Conservation (phyloP, 2,888 invertebrate genomes). For the Druceiella hillmani region DNA sequence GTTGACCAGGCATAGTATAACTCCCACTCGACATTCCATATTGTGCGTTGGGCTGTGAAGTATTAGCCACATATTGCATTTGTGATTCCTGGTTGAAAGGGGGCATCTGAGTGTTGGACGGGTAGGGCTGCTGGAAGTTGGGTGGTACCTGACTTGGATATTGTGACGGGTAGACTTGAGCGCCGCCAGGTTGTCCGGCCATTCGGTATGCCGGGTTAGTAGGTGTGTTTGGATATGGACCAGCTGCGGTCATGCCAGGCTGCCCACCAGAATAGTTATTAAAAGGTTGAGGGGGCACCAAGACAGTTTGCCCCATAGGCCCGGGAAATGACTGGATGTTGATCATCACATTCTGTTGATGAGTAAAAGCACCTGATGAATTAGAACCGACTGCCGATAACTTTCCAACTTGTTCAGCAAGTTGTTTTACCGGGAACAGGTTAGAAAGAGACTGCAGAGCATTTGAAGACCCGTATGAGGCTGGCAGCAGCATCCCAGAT, state of each 20-base stretch:
- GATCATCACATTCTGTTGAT: constrained; percentile 60
- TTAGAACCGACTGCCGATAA: constrained; percentile 34
- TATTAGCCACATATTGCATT: constrained; percentile 12
- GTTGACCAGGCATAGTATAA: not conserved
- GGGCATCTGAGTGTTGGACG: constrained; percentile 27
- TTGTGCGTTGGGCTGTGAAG: constrained; percentile 20
- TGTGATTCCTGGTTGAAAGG: constrained; percentile 13
- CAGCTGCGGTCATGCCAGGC: constrained; percentile 36
- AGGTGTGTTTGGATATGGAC: constrained; percentile 30
- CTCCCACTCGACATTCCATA: too few species aligned
- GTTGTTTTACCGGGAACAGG: constrained; percentile 42
- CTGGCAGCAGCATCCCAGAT: constrained; percentile 27
- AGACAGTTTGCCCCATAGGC: constrained; percentile 38
- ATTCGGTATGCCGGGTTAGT: constrained; percentile 39
- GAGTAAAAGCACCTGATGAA: constrained; percentile 39
- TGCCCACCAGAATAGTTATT: constrained; percentile 36
- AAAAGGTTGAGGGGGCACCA: constrained; percentile 45
- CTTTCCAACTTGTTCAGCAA: constrained; percentile 48
- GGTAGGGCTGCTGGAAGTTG: constrained; percentile 31
- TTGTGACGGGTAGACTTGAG: constrained; percentile 14
- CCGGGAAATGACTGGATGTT: constrained; percentile 61
- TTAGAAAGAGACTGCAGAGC: constrained; percentile 40
- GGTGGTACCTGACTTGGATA: constrained; percentile 21
- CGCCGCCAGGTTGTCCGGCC: constrained; percentile 32
- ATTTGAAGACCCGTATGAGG: constrained; percentile 34